These are phyloP conservation scores for Noctua janthe DNA, from an alignment of 2,888 invertebrate genomes.

Conservation along the genomic window DNA sequence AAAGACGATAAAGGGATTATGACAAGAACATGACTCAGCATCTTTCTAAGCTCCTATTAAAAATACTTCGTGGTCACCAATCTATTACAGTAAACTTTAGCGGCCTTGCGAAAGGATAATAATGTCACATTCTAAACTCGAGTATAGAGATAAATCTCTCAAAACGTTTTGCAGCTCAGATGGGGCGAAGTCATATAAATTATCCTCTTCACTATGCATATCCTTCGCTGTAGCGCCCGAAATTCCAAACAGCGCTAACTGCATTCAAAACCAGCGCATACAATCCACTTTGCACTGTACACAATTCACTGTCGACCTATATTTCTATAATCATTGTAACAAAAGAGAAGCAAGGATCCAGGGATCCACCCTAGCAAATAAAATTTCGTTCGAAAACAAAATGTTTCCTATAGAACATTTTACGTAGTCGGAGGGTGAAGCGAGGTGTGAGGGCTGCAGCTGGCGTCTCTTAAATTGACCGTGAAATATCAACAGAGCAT, in stretches of 20 bases:
- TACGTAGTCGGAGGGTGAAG: slow-evolving; percentile 36
- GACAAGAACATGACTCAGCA: slow-evolving; percentile 25
- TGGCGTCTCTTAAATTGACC: slow-evolving; percentile 63
- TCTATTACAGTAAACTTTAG: slow-evolving; percentile 15
- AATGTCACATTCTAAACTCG: slow-evolving; percentile 9
- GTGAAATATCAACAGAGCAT: slow-evolving; percentile 59
- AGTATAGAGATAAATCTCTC: slow-evolving; percentile 20
- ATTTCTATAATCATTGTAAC: slow-evolving; percentile 45
- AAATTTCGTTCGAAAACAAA: slow-evolving; percentile 53
- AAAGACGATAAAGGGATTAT: slow-evolving; percentile 37
- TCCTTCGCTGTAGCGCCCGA: slow-evolving; percentile 21
- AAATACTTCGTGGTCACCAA: slow-evolving; percentile 26
- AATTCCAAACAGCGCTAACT: slow-evolving; percentile 44
- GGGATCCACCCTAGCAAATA: slow-evolving; percentile 41
- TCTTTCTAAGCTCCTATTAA: slow-evolving; percentile 8
- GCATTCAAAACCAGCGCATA: slow-evolving; percentile 48
- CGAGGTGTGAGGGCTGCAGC: slow-evolving; percentile 58
- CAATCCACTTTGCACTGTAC: slow-evolving; percentile 42
- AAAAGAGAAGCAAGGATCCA: slow-evolving; percentile 24
- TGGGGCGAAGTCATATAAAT: slow-evolving; percentile 38
- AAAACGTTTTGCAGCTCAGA: slow-evolving; percentile 35
- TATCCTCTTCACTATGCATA: slow-evolving; percentile 44
- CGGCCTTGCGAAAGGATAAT: background rate
- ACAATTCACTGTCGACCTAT: slow-evolving; percentile 41
- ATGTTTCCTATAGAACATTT: slow-evolving; percentile 40